phyloP scores from a whole-genome alignment of 2,797 vertebrate genomes.

The Cynodonichthys magdalenae region DNA sequence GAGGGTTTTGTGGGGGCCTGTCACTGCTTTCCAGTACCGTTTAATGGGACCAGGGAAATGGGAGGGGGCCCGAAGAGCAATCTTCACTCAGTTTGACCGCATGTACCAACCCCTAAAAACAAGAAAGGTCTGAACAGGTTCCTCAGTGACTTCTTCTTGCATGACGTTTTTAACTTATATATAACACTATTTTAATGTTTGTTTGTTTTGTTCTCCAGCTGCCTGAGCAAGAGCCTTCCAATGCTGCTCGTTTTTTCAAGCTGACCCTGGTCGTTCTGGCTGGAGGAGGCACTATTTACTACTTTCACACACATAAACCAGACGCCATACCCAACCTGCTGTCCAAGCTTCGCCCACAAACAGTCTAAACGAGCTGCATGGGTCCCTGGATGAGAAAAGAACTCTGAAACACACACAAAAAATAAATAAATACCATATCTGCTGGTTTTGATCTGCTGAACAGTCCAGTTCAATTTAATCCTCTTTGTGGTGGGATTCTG shows the following conservation, averaged over 20 bases:
- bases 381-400: background rate
- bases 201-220: conserved; percentile 21
- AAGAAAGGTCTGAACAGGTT: conserved; percentile 57
- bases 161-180: background rate
- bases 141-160: background rate
- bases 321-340: conserved; percentile 45
- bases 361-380: conserved; percentile 16
- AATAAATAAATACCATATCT: background rate
- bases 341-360: conserved; percentile 50
- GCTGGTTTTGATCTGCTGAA: background rate
- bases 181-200: background rate
- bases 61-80: conserved; percentile 77
- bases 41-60: conserved; percentile 83
- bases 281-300: conserved; percentile 57
- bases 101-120: conserved; percentile 80
- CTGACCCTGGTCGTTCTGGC: conserved; percentile 42
- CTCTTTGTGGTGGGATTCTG: conserved; percentile 2
- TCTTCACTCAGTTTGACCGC: conserved; percentile 82
- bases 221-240: conserved; percentile 20
- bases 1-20: conserved; percentile 80
- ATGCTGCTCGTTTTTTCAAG: conserved; percentile 45
- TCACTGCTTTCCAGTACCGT: conserved; percentile 86
- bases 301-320: conserved; percentile 53
- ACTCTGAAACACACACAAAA: background rate
- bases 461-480: background rate